Percentiles rank a stretch among this genome's conserved stretches.
Conservation (phyloP, 2,888 invertebrate species). For the Meiosimyza decipiens region DNA sequence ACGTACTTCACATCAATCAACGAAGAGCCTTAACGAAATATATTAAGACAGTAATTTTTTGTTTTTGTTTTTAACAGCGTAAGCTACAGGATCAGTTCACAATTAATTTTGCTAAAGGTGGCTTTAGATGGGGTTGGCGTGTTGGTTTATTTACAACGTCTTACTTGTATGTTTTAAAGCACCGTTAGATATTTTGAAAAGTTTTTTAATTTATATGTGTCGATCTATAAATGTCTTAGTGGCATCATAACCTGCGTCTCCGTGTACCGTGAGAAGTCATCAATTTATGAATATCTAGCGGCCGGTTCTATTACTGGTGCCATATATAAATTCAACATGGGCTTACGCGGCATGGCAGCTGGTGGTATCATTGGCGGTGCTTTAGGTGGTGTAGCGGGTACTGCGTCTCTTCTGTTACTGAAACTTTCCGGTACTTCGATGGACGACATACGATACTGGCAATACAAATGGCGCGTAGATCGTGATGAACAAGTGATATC, state of each 20-base stretch:
- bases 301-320: slow-evolving; percentile 75
- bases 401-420: slow-evolving; percentile 69
- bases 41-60: slow-evolving; percentile 1
- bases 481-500: slow-evolving; percentile 62
- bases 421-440: slow-evolving; percentile 72
- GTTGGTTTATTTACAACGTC: slow-evolving; percentile 75
- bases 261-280: slow-evolving; percentile 75
- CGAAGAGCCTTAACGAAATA: background rate
- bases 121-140: slow-evolving; percentile 76
- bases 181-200: background rate
- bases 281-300: slow-evolving; percentile 74
- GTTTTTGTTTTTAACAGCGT: slow-evolving; percentile 68
- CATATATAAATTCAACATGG: slow-evolving; percentile 76
- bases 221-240: slow-evolving; percentile 64
- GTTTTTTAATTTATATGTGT: slow-evolving; percentile 7
- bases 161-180: slow-evolving; percentile 72
- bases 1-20: too few species aligned
- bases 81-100: slow-evolving; percentile 78
- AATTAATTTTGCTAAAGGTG: slow-evolving; percentile 78
- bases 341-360: slow-evolving; percentile 75
- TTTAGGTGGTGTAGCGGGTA: slow-evolving; percentile 74
- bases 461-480: slow-evolving; percentile 68
- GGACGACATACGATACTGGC: slow-evolving; percentile 74
- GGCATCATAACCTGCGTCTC: slow-evolving; percentile 73
- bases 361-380: slow-evolving; percentile 74